These are phyloP conservation scores for Ferdinandea cuprea DNA, from an alignment of 2,888 invertebrate genomes.

Conservation along the genomic window DNA sequence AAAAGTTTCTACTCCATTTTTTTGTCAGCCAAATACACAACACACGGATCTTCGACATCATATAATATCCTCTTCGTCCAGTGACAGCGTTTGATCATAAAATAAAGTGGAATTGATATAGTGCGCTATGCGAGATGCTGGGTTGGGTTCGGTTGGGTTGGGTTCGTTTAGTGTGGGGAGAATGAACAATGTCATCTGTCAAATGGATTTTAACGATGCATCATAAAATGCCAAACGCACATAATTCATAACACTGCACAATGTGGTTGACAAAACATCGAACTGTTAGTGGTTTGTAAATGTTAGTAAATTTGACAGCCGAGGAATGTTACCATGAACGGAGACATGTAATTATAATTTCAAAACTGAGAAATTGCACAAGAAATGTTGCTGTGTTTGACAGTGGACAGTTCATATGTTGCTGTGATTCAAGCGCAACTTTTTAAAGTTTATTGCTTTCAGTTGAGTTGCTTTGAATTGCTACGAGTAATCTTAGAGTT, in stretches of 20 bases:
- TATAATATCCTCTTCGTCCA: slow-evolving; percentile 11
- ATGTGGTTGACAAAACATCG: slow-evolving; percentile 15
- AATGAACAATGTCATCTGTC: slow-evolving; percentile 52
- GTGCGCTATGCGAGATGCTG: slow-evolving; percentile 1
- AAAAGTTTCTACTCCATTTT: slow-evolving; percentile 14
- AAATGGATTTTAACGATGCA: slow-evolving; percentile 48
- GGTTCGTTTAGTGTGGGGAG: no score
- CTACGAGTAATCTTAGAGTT: no score
- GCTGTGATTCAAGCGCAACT: no score
- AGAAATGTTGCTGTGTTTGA: no score
- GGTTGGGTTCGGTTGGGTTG: no score
- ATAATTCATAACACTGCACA: slow-evolving; percentile 8
- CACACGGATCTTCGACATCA: slow-evolving; percentile 1
- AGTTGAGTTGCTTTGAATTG: no score
- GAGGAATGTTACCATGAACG: neutral
- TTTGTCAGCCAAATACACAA: neutral
- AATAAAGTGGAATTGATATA: slow-evolving; percentile 33
- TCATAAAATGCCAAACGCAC: slow-evolving; percentile 26
- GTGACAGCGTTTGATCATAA: slow-evolving; percentile 40
- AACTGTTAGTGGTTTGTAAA: neutral
- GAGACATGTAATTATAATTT: neutral
- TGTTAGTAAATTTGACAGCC: neutral
- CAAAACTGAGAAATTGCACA: neutral
- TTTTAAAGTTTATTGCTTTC: no score
- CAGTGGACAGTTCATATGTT: no score